These are phyloP conservation scores for Diuraphis noxia DNA, from an alignment of 1,140 invertebrate species.

Conservation along the genomic window DNA sequence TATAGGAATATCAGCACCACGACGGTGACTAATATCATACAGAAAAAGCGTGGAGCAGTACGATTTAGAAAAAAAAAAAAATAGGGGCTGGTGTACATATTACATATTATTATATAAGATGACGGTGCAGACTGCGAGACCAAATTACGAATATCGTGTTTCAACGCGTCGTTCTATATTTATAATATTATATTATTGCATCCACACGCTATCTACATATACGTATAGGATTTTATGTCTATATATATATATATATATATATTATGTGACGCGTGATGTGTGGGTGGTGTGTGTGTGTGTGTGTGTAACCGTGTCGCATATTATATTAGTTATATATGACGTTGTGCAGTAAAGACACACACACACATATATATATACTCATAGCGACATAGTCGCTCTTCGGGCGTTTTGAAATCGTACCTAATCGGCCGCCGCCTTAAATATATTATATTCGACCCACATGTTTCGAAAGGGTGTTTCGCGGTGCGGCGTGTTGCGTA, in stretches of 20 bases:
- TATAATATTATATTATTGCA: background rate
- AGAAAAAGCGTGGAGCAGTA: background rate
- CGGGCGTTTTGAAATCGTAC: constrained; percentile 28
- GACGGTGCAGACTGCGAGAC: background rate
- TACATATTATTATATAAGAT: background rate
- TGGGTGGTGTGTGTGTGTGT: background rate
- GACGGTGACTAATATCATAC: background rate
- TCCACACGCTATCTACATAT: background rate
- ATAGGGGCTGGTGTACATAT: background rate
- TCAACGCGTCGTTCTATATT: background rate
- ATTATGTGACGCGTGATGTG: background rate
- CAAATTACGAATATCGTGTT: constrained; percentile 8
- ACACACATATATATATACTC: background rate
- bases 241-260: background rate
- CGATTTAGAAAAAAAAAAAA: background rate
- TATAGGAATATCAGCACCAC: background rate
- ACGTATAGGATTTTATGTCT: background rate
- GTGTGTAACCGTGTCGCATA: background rate
- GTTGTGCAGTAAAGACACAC: background rate
- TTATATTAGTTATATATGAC: too few relatives aligned
- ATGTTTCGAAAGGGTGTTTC: constrained; percentile 34
- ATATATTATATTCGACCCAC: background rate
- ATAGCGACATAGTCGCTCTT: background rate
- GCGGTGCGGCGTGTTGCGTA: background rate
- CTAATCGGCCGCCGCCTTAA: background rate